phyloP scores from a whole-genome alignment of 2,888 invertebrate species.

The Sympetrum striolatum region DNA sequence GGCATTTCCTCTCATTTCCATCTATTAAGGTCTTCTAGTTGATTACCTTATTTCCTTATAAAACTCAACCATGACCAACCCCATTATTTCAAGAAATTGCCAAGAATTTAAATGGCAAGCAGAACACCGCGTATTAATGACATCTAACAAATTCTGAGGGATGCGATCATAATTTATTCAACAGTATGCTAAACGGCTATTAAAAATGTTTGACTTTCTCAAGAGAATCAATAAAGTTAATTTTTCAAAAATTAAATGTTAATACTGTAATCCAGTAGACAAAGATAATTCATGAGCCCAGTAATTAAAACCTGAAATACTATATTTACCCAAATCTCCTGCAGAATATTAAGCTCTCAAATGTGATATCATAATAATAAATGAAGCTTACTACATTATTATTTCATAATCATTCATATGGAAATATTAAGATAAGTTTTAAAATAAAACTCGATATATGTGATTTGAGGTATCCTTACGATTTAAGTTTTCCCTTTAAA shows the following conservation, averaged over 20 bases:
- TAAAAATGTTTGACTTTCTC: not conserved
- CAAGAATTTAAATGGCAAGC: not conserved
- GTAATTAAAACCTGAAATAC: not conserved
- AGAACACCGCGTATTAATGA: not conserved
- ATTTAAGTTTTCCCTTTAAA: no score
- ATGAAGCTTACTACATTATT: no score
- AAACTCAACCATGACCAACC: not conserved
- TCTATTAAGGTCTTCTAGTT: not conserved
- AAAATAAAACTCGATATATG: no score
- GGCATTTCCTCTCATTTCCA: conserved; percentile 17
- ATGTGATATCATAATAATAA: no score
- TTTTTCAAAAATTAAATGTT: not conserved
- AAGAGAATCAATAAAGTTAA: not conserved
- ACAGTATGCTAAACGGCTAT: no score
- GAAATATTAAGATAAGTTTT: no score
- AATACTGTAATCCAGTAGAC: not conserved
- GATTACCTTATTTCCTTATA: not conserved
- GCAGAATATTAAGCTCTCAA: not conserved
- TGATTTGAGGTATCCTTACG: no score
- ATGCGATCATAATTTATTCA: not conserved
- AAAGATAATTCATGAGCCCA: no score
- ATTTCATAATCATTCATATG: no score
- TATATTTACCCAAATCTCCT: not conserved
- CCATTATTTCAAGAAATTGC: not conserved
- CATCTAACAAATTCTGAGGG: not conserved